These are phyloP conservation scores for Conus canariensis DNA, from an alignment of 2,888 invertebrate genomes.

Conservation along the genomic window DNA sequence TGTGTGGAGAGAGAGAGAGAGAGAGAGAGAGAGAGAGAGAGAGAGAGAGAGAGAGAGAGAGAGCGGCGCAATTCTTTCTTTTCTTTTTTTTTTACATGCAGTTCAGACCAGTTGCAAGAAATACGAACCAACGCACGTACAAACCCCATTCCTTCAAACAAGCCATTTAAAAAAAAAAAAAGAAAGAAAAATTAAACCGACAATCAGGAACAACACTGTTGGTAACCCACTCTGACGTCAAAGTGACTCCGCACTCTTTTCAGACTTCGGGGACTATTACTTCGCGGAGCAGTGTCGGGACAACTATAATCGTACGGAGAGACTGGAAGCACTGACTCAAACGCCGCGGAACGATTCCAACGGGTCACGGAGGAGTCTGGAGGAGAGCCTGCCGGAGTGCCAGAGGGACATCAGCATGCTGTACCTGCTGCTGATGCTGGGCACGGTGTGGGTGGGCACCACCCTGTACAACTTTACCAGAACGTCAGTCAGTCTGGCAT, in stretches of 20 bases:
- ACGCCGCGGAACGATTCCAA: not conserved
- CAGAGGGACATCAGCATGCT: constrained; percentile 82
- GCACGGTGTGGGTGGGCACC: constrained; percentile 83
- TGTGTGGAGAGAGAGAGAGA: not conserved
- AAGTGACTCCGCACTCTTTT: not conserved
- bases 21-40: no score
- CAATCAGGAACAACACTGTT: no score
- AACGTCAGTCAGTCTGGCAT: constrained; percentile 77
- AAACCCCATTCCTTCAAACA: no score
- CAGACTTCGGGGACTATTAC: constrained; percentile 41
- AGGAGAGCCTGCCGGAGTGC: constrained; percentile 67
- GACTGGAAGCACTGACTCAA: not conserved
- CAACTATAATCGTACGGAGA: not conserved
- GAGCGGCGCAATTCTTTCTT: no score
- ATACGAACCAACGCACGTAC: no score
- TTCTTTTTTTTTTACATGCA: no score
- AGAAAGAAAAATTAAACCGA: no score
- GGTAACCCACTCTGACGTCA: no score
- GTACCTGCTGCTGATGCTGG: constrained; percentile 82
- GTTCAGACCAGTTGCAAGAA: no score
- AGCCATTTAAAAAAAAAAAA: no score
- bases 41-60: no score
- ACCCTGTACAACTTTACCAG: constrained; percentile 83
- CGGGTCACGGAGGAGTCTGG: no score
- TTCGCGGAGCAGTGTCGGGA: not conserved